Base-by-base conservation (phyloP, 2,113 vertebrate genomes). In the Chunga burmeisteri region DNA sequence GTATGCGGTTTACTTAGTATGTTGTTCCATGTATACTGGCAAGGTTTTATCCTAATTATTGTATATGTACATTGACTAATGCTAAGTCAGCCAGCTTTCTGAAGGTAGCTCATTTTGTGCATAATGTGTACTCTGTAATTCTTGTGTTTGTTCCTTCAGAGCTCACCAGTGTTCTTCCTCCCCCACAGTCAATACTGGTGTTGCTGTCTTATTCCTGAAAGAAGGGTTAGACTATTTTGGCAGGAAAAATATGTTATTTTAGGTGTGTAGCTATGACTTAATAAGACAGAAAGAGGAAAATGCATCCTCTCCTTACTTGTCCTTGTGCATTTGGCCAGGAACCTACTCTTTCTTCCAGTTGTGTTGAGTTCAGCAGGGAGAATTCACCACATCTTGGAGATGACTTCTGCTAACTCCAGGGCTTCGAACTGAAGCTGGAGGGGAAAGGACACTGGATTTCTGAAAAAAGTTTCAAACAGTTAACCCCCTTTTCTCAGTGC, bases 161-260 rank as follows among this genome's bases (percentile, higher is more conserved):
- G 38, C 14, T 59, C 3, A 0, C 34, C 22, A 19, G 6, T 12
- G 19, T n/a, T 62, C 32, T 52, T 46, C 40, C 14, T 25, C 29
- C 16, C 5, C 34, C 36, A 12, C 0, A 0, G 30, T 26, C n/a
- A 66, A 58, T 52, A 81, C 1, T 1, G 9, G 13, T 52, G 29
- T 77, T 83, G 49, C 34, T 58, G 29, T 20, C n/a, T 38, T 67
- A 30, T 47, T 70, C 10, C 9, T 79, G 53, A 67, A 68, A 79
- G 42, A 67, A 84, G 11, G 74, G 7, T 8, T 71, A 71, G 32
- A 27, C 25, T 38, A 11, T 84, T 89, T 44, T 44, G 65, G 19
- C 21, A 62, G 25, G 32, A 49, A 66, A 73, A 89, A 32, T 4
- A 10, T 16, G 8, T 49, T 49, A 5, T 25, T 80, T 77, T 47